These are phyloP conservation scores for Bellardia bayeri DNA, from an alignment of 2,888 invertebrate species.

Conservation along the genomic window DNA sequence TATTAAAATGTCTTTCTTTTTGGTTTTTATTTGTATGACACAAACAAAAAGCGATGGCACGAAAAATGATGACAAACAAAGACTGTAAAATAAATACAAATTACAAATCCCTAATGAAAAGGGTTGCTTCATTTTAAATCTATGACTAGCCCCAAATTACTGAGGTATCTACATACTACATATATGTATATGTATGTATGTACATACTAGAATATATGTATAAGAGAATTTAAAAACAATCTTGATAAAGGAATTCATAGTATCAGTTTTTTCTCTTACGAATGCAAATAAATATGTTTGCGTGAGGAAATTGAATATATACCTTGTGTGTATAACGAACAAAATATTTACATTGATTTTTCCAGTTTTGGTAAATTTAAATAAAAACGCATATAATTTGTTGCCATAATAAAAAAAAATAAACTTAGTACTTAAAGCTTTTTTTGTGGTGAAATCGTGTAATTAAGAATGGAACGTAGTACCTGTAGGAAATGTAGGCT, in stretches of 20 bases:
- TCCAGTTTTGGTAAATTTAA: constrained; percentile 24
- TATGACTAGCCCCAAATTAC: neutral
- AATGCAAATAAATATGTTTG: constrained; percentile 21
- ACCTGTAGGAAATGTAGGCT: no score
- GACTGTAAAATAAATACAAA: constrained; percentile 19
- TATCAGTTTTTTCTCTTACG: neutral
- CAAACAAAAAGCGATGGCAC: constrained; percentile 12
- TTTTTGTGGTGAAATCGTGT: neutral
- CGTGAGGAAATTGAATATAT: constrained; percentile 40
- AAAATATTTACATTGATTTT: constrained; percentile 37
- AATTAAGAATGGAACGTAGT: no score
- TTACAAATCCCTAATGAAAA: neutral
- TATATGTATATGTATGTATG: neutral
- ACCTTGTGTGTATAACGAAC: neutral
- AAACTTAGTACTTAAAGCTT: constrained; percentile 5
- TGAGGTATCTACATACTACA: no score
- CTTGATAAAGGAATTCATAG: constrained; percentile 1
- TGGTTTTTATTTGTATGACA: neutral
- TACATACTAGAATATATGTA: neutral
- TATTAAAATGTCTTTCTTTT: constrained; percentile 14
- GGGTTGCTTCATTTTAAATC: neutral
- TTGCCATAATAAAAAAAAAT: neutral
- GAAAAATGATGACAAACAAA: neutral
- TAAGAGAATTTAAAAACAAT: neutral
- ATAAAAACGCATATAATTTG: constrained; percentile 5